Conservation (phyloP, 2,888 invertebrate genomes). For the Athetis lepigone region DNA sequence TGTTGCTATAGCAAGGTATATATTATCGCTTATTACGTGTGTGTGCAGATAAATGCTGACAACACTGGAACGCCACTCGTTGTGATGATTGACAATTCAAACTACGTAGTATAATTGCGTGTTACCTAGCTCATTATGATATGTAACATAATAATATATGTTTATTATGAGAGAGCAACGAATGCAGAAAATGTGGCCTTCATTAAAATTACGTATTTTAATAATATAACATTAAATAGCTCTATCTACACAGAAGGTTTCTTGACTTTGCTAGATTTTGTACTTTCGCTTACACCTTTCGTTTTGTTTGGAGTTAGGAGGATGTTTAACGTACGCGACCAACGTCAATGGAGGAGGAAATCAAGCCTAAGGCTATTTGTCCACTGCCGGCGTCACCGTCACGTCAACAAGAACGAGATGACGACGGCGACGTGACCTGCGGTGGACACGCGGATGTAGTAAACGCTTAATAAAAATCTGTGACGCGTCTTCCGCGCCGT, state of each 20-base stretch:
- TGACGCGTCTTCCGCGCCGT: too few species aligned
- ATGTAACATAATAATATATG: conserved; percentile 40
- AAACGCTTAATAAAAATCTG: too few species aligned
- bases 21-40: conserved; percentile 37
- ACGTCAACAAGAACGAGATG: too few species aligned
- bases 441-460: too few species aligned
- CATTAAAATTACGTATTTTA: conserved; percentile 14
- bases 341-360: too few species aligned
- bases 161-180: conserved; percentile 30
- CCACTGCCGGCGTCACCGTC: too few species aligned
- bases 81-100: conserved; percentile 31
- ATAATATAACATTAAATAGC: background rate
- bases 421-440: too few species aligned
- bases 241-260: background rate
- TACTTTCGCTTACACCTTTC: background rate
- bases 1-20: conserved; percentile 33
- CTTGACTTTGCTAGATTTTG: background rate
- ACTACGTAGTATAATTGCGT: conserved; percentile 47
- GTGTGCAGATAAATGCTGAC: conserved; percentile 47
- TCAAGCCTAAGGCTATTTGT: too few species aligned
- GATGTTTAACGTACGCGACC: too few species aligned
- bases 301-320: background rate
- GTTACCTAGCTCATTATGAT: conserved; percentile 31
- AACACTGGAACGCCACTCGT: conserved; percentile 36
- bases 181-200: conserved; percentile 10